phyloP scores from a whole-genome alignment of 2,113 vertebrate genomes.

The Catharus minimus region DNA sequence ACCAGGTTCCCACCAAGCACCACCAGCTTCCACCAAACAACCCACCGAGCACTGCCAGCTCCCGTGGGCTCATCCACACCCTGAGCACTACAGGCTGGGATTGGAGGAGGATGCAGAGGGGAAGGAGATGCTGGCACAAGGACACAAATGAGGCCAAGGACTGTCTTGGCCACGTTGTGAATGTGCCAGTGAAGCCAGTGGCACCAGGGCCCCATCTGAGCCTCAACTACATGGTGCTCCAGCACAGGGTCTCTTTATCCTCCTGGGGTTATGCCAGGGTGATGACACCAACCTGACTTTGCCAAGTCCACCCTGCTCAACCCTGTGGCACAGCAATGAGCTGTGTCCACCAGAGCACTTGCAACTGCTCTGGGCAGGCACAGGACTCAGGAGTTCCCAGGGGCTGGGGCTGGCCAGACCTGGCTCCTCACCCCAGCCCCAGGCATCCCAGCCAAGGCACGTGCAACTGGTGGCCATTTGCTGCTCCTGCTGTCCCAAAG shows the following conservation, averaged over 20 bases:
- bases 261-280: background rate
- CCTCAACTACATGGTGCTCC: rapidly evolving
- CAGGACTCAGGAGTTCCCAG: rapidly evolving
- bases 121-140: background rate
- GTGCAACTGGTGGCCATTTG: background rate
- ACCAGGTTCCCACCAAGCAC: background rate
- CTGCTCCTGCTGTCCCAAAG: background rate
- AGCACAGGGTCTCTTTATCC: background rate
- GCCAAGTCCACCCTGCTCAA: background rate
- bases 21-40: background rate
- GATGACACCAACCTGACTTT: background rate
- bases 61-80: background rate
- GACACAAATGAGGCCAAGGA: background rate
- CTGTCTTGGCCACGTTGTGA: rapidly evolving
- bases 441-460: background rate
- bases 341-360: background rate
- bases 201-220: rapidly evolving
- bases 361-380: background rate
- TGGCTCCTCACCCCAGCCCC: background rate
- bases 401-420: background rate
- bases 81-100: background rate
- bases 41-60: background rate
- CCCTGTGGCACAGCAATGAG: background rate
- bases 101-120: background rate
- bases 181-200: background rate